Evolutionary conservation across 2,113 vertebrate species (phyloP), one percentile per base, ranked within the genome.

Genomic region (Candoia aspera): DNA sequence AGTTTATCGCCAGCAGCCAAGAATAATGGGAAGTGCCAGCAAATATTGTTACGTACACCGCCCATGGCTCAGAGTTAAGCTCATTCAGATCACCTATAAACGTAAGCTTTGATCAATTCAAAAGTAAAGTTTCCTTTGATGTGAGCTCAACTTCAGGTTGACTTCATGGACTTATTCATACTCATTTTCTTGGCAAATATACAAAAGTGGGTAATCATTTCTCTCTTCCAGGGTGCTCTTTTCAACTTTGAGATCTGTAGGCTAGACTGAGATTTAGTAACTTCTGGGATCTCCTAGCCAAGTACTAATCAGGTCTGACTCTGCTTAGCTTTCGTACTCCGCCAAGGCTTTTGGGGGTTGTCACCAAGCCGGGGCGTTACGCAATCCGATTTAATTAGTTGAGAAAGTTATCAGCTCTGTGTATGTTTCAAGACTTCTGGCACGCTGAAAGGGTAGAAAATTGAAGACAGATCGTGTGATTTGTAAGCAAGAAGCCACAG

Each of bases 81-180:
- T 90, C 90, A 94, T 86, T 92, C 57, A 94, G 6, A 6, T 29
- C 93, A 93, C 46, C 29, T 12, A 24, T 23, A 94, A 73, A 92
- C 95, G 90, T 93, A 96, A 93, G 90, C 2, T 79, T 42, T 79
- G 33, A 21, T 79, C 73, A 21, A 79, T 79, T 79, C 73, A 79
- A 37, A 42, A 79, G 37, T 42, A 8, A 21, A 79, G 15, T 8
- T 29, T 19, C 15, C n/a, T 73, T 79, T 79, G 68, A 37, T 37
- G 15, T 37, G 33, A 79, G 6, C 68, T 73, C n/a, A 37, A 73
- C 68, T 37, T 37, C 68, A 37, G 68, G n/a, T 19, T 19, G n/a
- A 79, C 68, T 79, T 37, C 68, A 6, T 37, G 33, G 68, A 79
- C 19, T 79, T 79, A 79, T 79, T 79, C 68, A 37, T 21, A 13